Base-by-base conservation (phyloP, 2,797 vertebrate genomes). In the Microctenopoma stevenorrisi region DNA sequence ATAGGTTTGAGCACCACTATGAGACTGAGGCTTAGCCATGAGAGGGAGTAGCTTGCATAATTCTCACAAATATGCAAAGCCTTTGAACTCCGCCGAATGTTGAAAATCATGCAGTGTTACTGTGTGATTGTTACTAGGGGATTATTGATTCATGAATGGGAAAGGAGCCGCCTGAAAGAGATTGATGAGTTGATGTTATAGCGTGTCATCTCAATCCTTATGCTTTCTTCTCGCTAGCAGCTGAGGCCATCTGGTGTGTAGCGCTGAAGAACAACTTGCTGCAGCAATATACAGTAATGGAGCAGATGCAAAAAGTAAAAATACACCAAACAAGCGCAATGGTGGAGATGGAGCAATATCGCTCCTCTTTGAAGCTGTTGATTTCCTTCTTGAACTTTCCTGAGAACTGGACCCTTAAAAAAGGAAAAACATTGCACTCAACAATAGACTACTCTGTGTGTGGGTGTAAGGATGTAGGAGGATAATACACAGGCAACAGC, bases 11-110 rank as follows among this genome's bases (percentile, higher is more conserved):
- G 84, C 82, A 82, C 68, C 75, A 85, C 86, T 81, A 55, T 72
- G 80, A 88, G 88, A 80, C 82, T 60, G 78, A 70, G 87, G 84
- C 86, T 90, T 86, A 92, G 79, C 89, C 58, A 64, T 81, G 72
- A 78, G 84, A 86, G 76, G 81, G 72, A 86, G 80, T 63, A 56
- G 82, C 81, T 85, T 72, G 79, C 70, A 74, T 86, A 85, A 86
- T 81, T 88, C 79, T 72, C 72, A 66, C 63, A 60, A 79, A 89
- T 86, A 87, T 85, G 77, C 84, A 84, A 89, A 90, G 73, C 79
- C 78, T 82, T 81, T 83, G 81, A 79, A 88, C 81, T 79, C 73
- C 26, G 14, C 68, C 72, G 64, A 63, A 53, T 68, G 61, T 63
- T 59, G 78, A 58, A 68, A 82, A 81, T 62, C 71, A 47, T 76